Percentiles rank a stretch among this genome's conserved stretches.
Evolutionary conservation across 1,140 invertebrate species (phyloP).

Genomic region (Bactericera cockerelli): DNA sequence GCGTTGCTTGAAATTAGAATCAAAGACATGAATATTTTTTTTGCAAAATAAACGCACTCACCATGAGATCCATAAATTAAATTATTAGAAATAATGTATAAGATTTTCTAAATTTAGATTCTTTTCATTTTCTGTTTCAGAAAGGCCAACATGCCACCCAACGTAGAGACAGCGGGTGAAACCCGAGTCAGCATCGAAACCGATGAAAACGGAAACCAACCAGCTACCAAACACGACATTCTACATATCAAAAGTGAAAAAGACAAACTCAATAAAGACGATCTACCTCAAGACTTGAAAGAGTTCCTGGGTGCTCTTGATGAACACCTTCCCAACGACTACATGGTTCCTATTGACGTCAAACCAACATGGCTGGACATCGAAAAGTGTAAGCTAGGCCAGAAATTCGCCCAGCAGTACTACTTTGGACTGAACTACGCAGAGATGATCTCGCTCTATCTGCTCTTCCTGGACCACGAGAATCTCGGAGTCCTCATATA

Average conservation of each 20-base stretch:
- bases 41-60: no score
- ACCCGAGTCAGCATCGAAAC: not conserved
- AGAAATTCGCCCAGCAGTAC: slow-evolving; percentile 41
- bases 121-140: not conserved
- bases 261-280: not conserved
- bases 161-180: not conserved
- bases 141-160: not conserved
- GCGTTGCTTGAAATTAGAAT: no score
- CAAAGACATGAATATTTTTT: no score
- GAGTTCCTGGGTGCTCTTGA: not conserved
- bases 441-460: slow-evolving; percentile 41
- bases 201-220: not conserved
- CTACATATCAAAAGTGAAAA: not conserved
- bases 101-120: no score
- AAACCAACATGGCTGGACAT: slow-evolving; percentile 18
- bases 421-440: slow-evolving; percentile 37
- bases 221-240: not conserved
- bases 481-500: slow-evolving; percentile 43
- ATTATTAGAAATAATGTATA: no score
- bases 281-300: not conserved
- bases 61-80: no score
- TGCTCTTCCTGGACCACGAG: slow-evolving; percentile 40
- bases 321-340: slow-evolving; percentile 10
- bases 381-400: slow-evolving; percentile 30
- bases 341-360: slow-evolving; percentile 12